A percentile compares a stretch with the other conserved stretches of the same genome.
phyloP scores from a whole-genome alignment of 1,140 invertebrate genomes.

The Cheumatopsyche charites region DNA sequence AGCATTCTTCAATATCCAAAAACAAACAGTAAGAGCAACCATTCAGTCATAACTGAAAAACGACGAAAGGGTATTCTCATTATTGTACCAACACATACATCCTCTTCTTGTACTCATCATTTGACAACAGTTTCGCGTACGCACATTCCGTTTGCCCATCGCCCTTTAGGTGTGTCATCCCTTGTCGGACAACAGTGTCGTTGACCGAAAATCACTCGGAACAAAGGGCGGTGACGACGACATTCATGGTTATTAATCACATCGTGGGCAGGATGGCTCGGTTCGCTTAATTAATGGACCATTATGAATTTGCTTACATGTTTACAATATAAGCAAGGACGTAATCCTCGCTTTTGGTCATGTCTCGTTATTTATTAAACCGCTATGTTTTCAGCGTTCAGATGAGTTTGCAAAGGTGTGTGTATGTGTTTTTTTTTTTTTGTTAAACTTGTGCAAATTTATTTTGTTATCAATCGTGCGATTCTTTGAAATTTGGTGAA shows the following conservation, averaged over 20 bases:
- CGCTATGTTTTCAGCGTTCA: background rate
- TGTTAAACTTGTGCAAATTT: no score
- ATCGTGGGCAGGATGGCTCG: background rate
- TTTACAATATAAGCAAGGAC: constrained; percentile 1
- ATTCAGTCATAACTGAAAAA: no score
- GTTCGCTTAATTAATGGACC: constrained; percentile 4
- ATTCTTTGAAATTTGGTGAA: no score
- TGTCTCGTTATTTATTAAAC: background rate
- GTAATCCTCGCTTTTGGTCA: background rate
- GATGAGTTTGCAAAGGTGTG: background rate
- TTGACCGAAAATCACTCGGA: background rate
- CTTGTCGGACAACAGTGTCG: background rate
- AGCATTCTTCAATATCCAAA: no score
- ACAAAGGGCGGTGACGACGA: background rate
- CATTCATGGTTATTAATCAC: constrained; percentile 13
- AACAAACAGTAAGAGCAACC: no score
- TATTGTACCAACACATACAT: no score
- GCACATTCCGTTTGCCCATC: no score
- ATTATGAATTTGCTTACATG: background rate
- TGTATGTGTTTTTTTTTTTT: background rate
- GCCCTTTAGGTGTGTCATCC: background rate
- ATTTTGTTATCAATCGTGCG: no score
- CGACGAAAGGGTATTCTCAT: no score
- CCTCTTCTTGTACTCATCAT: no score
- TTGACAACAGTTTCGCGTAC: no score